Conservation (phyloP, 2,113 vertebrate species). For the Aptenodytes forsteri region DNA sequence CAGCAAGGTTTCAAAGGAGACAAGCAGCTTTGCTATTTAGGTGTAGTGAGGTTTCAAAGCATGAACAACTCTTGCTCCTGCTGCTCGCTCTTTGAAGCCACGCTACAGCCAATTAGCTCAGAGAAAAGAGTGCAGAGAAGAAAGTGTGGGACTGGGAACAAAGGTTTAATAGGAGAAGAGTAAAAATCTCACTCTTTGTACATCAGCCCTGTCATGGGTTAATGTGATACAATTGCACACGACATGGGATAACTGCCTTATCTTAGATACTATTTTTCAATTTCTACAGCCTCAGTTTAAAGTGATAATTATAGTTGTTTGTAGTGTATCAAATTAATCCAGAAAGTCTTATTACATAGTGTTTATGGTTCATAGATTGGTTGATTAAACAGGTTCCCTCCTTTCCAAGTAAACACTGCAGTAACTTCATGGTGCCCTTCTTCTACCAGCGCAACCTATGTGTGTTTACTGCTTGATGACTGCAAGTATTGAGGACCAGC, state of each 20-base stretch:
- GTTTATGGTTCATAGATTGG: background rate
- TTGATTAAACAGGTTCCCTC: background rate
- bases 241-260: background rate
- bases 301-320: background rate
- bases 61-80: background rate
- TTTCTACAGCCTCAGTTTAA: background rate
- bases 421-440: background rate
- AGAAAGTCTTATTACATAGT: background rate
- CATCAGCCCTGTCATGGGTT: background rate
- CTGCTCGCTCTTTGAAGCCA: background rate
- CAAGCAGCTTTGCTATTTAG: background rate
- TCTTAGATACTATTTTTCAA: background rate
- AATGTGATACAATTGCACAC: background rate
- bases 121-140: background rate
- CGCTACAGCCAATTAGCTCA: background rate
- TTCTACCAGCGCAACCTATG: fast-evolving
- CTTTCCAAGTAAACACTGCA: background rate
- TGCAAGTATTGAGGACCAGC: background rate
- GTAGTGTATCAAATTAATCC: background rate
- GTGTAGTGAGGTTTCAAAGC: background rate
- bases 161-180: background rate
- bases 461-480: background rate
- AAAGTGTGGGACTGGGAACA: background rate
- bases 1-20: constrained; percentile 29
- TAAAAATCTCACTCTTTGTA: background rate